These are phyloP conservation scores for Rhodeus uyekii DNA, from an alignment of 2,797 vertebrate species.

Conservation along the genomic window DNA sequence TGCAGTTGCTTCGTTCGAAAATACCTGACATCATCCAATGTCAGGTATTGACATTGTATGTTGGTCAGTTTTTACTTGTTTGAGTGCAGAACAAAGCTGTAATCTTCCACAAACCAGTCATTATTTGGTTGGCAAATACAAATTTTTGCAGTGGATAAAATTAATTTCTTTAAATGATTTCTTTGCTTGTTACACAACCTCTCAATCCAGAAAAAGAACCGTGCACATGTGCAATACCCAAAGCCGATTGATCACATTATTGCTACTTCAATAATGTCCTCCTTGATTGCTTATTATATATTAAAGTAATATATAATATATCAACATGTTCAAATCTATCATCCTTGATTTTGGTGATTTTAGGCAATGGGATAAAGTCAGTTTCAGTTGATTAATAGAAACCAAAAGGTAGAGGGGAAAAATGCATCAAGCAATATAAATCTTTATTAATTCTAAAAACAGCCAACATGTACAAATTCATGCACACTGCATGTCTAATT, in stretches of 20 bases:
- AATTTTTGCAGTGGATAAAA: too few species aligned
- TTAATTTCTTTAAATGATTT: too few species aligned
- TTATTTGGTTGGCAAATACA: too few species aligned
- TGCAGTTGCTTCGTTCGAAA: too few species aligned
- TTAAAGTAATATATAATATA: not conserved
- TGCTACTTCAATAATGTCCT: too few species aligned
- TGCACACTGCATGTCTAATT: constrained; percentile 5
- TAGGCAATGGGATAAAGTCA: not conserved
- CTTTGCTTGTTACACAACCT: too few species aligned
- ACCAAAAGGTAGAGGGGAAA: not conserved
- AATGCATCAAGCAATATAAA: constrained; percentile 41
- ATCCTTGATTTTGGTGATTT: not conserved
- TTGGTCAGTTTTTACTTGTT: not conserved
- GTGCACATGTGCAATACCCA: too few species aligned
- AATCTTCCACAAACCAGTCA: too few species aligned
- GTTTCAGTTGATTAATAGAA: not conserved
- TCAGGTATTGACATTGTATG: too few species aligned
- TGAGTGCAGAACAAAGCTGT: too few species aligned
- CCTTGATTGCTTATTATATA: not conserved
- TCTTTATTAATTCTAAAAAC: constrained; percentile 36
- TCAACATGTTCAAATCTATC: not conserved
- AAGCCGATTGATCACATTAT: too few species aligned
- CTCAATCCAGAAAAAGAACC: too few species aligned
- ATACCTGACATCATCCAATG: not conserved
- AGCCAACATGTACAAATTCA: constrained; percentile 2